Evolutionary conservation across 2,888 invertebrate species (phyloP).

Genomic region (Achlya flavicornis): DNA sequence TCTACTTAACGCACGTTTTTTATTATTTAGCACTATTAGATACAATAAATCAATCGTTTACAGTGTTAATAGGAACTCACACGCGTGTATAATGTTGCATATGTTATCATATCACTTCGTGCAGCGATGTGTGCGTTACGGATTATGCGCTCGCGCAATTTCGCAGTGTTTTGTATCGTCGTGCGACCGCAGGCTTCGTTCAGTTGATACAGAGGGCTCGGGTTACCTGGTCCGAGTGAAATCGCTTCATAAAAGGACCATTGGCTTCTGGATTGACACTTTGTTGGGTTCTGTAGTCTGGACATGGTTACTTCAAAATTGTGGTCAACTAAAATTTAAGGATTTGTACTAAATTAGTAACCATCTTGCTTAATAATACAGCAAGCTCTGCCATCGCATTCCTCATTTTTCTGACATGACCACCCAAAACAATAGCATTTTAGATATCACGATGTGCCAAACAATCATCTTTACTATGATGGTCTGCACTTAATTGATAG

Average conservation of each 20-base stretch:
- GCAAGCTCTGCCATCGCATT: too few species aligned
- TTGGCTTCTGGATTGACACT: slow-evolving; percentile 48
- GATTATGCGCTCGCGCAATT: slow-evolving; percentile 58
- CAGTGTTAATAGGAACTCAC: slow-evolving; percentile 15
- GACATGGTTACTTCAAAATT: not conserved
- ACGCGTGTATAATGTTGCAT: slow-evolving; percentile 19
- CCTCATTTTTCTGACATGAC: too few species aligned
- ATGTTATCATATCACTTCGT: slow-evolving; percentile 19
- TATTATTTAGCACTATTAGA: not conserved
- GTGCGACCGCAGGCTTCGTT: slow-evolving; percentile 64
- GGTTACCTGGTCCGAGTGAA: slow-evolving; percentile 57
- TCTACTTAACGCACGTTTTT: not conserved
- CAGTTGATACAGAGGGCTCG: slow-evolving; percentile 51
- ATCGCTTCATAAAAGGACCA: slow-evolving; percentile 59
- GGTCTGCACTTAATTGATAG: not conserved
- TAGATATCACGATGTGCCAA: too few species aligned
- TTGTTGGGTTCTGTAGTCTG: slow-evolving; percentile 31
- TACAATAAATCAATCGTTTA: slow-evolving; percentile 8
- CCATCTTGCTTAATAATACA: too few species aligned
- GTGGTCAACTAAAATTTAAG: too few species aligned
- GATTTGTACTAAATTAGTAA: too few species aligned
- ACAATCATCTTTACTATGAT: too few species aligned
- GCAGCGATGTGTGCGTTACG: slow-evolving; percentile 43
- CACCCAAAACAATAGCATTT: too few species aligned
- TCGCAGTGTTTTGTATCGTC: slow-evolving; percentile 62